Evolutionary conservation across 2,888 invertebrate genomes (phyloP).

Genomic region (Drosophila greeni): DNA sequence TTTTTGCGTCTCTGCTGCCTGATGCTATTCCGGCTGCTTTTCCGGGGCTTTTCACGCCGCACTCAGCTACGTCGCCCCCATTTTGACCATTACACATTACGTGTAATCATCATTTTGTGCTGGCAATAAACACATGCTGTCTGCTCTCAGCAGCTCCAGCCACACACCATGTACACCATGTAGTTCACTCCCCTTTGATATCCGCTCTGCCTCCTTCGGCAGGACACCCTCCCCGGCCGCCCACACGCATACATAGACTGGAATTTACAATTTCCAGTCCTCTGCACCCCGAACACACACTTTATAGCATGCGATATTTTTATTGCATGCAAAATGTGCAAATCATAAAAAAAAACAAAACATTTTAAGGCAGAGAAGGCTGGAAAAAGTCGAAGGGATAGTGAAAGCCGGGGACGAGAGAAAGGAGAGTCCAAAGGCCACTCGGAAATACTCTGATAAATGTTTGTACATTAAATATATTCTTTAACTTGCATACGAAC

Average conservation of each 20-base stretch:
- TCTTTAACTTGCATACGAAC: no score
- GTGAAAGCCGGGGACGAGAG: no score
- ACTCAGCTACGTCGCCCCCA: constrained; percentile 25
- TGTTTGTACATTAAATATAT: background rate
- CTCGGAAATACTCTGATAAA: background rate
- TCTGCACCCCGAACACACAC: constrained; percentile 53
- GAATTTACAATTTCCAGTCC: constrained; percentile 70
- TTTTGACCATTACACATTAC: constrained; percentile 62
- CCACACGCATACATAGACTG: constrained; percentile 42
- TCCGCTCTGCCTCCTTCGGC: background rate
- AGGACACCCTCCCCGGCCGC: background rate
- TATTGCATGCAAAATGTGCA: constrained; percentile 65
- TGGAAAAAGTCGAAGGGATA: background rate
- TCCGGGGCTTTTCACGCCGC: constrained; percentile 54
- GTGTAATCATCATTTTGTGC: constrained; percentile 72
- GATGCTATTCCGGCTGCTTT: constrained; percentile 65
- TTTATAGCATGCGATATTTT: constrained; percentile 69
- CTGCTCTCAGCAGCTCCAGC: constrained; percentile 32
- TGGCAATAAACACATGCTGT: constrained; percentile 72
- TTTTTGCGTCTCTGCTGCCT: constrained; percentile 52
- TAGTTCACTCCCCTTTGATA: background rate
- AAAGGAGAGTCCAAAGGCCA: no score
- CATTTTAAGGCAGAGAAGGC: constrained; percentile 4
- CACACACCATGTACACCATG: background rate
- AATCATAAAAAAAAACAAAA: constrained; percentile 24